phyloP scores from a whole-genome alignment of 2,888 invertebrate genomes.

The Nemurella pictetii region DNA sequence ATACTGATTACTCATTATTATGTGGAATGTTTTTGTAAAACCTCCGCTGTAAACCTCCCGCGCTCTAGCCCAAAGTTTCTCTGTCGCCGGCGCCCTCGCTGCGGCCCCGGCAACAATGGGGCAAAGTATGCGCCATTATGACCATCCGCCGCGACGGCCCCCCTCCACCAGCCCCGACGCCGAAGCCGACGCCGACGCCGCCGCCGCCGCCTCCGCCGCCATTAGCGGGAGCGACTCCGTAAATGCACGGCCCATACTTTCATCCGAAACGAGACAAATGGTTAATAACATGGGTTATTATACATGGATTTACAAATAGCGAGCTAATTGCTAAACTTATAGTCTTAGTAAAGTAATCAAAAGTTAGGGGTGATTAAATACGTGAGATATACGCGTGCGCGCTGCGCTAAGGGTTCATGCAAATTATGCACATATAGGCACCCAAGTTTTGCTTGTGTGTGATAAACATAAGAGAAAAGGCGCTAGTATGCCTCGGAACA shows the following conservation, averaged over 20 bases:
- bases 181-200: neutral
- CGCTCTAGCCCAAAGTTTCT: neutral
- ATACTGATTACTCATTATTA: conserved; percentile 25
- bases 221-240: neutral
- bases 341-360: conserved; percentile 20
- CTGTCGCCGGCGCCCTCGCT: neutral
- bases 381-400: neutral
- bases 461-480: neutral
- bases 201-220: neutral
- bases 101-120: conserved; percentile 16
- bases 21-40: conserved; percentile 20
- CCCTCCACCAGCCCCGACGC: neutral
- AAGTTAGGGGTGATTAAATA: conserved; percentile 19
- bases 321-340: conserved; percentile 26
- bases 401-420: neutral
- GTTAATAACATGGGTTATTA: conserved; percentile 30
- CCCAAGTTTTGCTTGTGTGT: neutral
- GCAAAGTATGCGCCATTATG: conserved; percentile 26
- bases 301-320: conserved; percentile 27
- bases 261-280: conserved; percentile 18
- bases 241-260: neutral
- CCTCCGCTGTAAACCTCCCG: too few relatives aligned
- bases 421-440: neutral
- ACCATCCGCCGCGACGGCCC: conserved; percentile 21
- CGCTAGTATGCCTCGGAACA: neutral